phyloP scores from a whole-genome alignment of 2,797 vertebrate species.

The Phaenicophaeus curvirostris region DNA sequence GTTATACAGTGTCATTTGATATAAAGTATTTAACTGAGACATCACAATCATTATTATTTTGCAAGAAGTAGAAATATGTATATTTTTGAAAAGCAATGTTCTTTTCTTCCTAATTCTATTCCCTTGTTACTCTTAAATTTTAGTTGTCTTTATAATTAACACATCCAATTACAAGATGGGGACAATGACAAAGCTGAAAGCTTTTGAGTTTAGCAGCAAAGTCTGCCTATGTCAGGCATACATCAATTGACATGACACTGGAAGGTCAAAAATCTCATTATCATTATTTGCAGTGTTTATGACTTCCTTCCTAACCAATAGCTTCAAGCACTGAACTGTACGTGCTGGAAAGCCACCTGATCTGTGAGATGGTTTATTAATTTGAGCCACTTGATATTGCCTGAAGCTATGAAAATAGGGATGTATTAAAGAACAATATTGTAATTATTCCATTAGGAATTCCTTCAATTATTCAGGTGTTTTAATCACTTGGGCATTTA shows the following conservation, averaged over 20 bases:
- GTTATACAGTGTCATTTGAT: not conserved
- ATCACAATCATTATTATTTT: not conserved
- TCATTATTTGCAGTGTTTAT: slow-evolving; percentile 37
- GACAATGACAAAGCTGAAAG: slow-evolving; percentile 30
- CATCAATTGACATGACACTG: slow-evolving; percentile 14
- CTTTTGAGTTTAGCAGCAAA: slow-evolving; percentile 22
- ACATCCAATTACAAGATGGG: slow-evolving; percentile 12
- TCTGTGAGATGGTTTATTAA: slow-evolving; percentile 26
- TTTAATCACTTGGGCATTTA: slow-evolving; percentile 54
- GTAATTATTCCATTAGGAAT: slow-evolving; percentile 52
- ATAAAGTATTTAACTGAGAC: not conserved
- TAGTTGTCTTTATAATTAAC: not conserved
- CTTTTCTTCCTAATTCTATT: not conserved
- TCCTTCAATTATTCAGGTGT: slow-evolving; percentile 40
- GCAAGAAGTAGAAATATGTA: not conserved
- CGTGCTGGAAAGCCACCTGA: not conserved
- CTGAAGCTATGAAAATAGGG: slow-evolving; percentile 26
- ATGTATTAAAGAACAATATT: slow-evolving; percentile 1
- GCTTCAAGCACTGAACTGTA: not conserved
- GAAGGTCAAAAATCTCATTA: slow-evolving; percentile 30
- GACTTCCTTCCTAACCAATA: not conserved
- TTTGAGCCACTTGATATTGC: slow-evolving; percentile 25
- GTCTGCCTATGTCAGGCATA: not conserved
- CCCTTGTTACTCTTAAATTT: not conserved
- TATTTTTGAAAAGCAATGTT: not conserved